Evolutionary conservation across 2,797 vertebrate species (phyloP).

Genomic region (Platyrinchus mystaceus): DNA sequence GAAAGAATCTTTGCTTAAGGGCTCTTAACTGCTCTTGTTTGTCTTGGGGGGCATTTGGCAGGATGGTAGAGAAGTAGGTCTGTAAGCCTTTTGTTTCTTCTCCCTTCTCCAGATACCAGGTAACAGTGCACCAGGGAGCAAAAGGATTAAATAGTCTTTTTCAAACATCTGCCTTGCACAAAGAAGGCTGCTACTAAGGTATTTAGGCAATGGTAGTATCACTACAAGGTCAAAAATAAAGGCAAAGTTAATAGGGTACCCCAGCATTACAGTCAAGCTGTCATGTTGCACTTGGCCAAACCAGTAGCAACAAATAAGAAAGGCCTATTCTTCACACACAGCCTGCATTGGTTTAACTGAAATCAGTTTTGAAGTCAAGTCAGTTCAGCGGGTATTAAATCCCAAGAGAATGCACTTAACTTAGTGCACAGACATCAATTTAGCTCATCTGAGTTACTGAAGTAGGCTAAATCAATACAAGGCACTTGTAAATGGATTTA

Average conservation of each 20-base stretch:
- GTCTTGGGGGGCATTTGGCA: not conserved
- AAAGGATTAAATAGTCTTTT: not conserved
- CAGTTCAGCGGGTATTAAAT: slow-evolving; percentile 11
- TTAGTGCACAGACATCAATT: slow-evolving; percentile 27
- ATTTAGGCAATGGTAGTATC: not conserved
- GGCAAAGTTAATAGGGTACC: not conserved
- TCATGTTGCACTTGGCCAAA: not conserved
- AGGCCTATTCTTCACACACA: not conserved
- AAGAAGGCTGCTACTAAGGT: not conserved
- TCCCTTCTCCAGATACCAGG: not conserved
- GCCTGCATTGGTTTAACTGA: not conserved
- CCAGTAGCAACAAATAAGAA: not conserved
- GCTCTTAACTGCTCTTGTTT: not conserved
- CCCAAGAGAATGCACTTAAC: not conserved
- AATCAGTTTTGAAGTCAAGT: slow-evolving; percentile 17
- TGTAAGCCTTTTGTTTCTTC: not conserved
- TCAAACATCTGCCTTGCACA: not conserved
- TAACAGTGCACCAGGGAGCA: not conserved
- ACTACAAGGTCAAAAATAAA: not conserved
- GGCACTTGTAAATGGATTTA: slow-evolving; percentile 41
- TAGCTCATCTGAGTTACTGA: slow-evolving; percentile 30
- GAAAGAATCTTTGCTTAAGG: not conserved
- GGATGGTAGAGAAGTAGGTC: fast-evolving
- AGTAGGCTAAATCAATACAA: slow-evolving; percentile 52
- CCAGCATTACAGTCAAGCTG: not conserved